Evolutionary conservation across 2,113 vertebrate genomes (phyloP), one percentile per base, ranked within the genome.

Genomic region (Tachysurus vachellii): DNA sequence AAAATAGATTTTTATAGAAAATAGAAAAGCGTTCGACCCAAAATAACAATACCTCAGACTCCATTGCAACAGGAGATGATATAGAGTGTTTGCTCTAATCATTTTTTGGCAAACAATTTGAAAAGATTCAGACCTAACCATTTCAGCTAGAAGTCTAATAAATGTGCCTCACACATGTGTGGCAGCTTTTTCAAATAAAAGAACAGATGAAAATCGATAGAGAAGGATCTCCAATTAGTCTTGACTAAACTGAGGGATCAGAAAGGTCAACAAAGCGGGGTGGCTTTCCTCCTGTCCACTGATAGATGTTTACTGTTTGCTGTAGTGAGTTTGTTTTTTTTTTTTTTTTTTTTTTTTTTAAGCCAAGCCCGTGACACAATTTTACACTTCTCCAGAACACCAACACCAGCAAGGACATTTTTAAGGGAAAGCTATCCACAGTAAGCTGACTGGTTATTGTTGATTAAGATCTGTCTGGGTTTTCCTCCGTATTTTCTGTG

Each of bases 201-300:
- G 91, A 87, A 77, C 87, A 95, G 96, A 95, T 95, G 95, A 92
- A 96, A 96, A 96, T 96, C 94, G 91, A 96, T 95, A 95, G 21
- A 80, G 90, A 89, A 89, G 93, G 93, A 94, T 93, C 90, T 10
- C 61, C 94, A 95, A 96, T 96, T 93, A 11, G 47, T 95, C 93
- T 93, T 93, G 91, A 91, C 91, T 91, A 93, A 94, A 93, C 93
- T 91, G 92, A 36, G 89, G 91, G 90, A 91, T 92, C 92, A 91
- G 93, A 91, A 92, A 94, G 95, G 94, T 96, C 95, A 95, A 93
- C 88, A 93, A 94, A 92, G 92, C 91, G 89, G 92, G 90, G 91
- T 89, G 77, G 92, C 88, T 88, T 89, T 66, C 61, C 83, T 75
- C 16, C 57, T 56, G 66, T 17, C 42, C 73, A 62, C 59, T 87